These are phyloP conservation scores for Sabellastarte sp. DNA, from an alignment of 2,888 invertebrate species.

Conservation along the genomic window DNA sequence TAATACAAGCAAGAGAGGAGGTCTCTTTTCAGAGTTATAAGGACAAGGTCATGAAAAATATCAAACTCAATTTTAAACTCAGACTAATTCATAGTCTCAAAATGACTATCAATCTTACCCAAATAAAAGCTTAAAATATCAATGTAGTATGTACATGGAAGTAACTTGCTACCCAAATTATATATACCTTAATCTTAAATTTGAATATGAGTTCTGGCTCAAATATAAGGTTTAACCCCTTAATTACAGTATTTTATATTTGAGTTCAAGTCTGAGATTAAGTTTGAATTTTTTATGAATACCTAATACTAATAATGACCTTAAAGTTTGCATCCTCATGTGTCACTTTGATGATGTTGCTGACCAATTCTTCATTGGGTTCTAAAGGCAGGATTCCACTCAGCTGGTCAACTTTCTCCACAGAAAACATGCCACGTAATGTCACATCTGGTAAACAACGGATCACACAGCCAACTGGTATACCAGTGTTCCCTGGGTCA, in stretches of 20 bases:
- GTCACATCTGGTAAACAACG: constrained; percentile 38
- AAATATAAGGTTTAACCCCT: neutral
- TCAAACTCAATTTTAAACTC: no score
- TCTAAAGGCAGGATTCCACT: constrained; percentile 32
- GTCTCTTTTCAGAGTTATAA: no score
- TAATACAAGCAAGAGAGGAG: no score
- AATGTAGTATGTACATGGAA: no score
- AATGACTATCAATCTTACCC: no score
- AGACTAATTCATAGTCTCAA: no score
- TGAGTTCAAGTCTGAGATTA: neutral
- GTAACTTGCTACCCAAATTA: no score
- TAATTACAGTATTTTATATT: neutral
- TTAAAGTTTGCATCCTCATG: neutral
- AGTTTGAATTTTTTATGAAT: neutral
- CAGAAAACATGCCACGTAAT: constrained; percentile 35
- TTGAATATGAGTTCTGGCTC: no score
- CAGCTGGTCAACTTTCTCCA: constrained; percentile 36
- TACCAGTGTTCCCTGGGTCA: constrained; percentile 39
- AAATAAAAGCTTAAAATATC: no score
- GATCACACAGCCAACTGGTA: constrained; percentile 43
- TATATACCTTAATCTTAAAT: no score
- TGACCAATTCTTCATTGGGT: constrained; percentile 48
- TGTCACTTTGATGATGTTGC: constrained; percentile 38
- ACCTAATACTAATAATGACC: neutral
- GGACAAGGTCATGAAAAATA: no score